phyloP scores from a whole-genome alignment of 2,888 invertebrate species.

The Embidobia sp. region DNA sequence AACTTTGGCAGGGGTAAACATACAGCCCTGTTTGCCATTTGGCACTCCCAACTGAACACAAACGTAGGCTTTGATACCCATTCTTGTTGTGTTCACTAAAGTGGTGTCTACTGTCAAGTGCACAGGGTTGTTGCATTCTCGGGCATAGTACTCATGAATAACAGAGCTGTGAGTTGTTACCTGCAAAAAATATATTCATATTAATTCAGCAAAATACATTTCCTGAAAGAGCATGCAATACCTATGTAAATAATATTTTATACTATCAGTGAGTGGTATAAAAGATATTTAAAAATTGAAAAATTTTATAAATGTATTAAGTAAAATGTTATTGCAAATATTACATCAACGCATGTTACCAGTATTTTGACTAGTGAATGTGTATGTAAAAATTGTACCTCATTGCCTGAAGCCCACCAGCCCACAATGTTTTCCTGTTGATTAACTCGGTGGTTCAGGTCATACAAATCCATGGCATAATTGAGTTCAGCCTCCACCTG shows the following conservation, averaged over 20 bases:
- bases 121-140: constrained; percentile 96
- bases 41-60: constrained; percentile 97
- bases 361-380: too few relatives aligned
- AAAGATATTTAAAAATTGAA: too few relatives aligned
- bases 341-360: too few relatives aligned
- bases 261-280: too few relatives aligned
- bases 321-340: too few relatives aligned
- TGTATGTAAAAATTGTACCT: too few relatives aligned
- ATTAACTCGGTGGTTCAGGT: constrained; percentile 96
- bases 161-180: constrained; percentile 98
- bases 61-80: constrained; percentile 97
- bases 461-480: constrained; percentile 97
- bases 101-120: constrained; percentile 98
- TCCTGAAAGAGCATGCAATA: too few relatives aligned
- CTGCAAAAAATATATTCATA: constrained; percentile 59
- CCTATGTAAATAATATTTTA: too few relatives aligned
- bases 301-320: too few relatives aligned
- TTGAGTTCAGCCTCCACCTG: constrained; percentile 98
- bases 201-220: too few relatives aligned
- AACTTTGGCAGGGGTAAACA: constrained; percentile 98
- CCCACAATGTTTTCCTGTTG: constrained; percentile 97
- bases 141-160: constrained; percentile 98
- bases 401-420: constrained; percentile 99
- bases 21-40: constrained; percentile 94
- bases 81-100: constrained; percentile 89